phyloP scores from a whole-genome alignment of 1,140 invertebrate species.

The Bombus soroeensis region DNA sequence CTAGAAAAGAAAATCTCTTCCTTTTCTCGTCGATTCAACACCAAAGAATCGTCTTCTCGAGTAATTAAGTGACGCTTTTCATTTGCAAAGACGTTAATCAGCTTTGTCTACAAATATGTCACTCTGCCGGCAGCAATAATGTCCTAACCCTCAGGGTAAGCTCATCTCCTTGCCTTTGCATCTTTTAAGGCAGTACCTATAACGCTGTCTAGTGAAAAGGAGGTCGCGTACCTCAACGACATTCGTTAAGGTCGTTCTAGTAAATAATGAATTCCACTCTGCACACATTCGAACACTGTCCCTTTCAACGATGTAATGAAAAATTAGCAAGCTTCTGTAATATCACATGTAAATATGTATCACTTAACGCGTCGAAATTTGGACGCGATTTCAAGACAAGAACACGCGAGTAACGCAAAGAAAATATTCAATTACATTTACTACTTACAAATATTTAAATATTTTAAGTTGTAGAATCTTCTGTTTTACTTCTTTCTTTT shows the following conservation, averaged over 20 bases:
- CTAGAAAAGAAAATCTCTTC: too few relatives aligned
- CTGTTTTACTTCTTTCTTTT: not conserved
- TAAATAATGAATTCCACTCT: constrained; percentile 55
- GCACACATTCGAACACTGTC: not conserved
- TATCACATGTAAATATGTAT: not conserved
- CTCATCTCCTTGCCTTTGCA: constrained; percentile 58
- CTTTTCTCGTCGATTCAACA: not conserved
- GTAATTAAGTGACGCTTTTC: constrained; percentile 49
- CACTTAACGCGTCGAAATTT: not conserved
- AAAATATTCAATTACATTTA: not conserved
- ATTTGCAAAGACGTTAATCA: constrained; percentile 58
- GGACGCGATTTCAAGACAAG: not conserved
- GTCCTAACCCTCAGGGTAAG: constrained; percentile 26
- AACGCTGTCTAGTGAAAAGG: constrained; percentile 43
- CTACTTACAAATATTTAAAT: too few relatives aligned
- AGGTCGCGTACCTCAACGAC: constrained; percentile 54
- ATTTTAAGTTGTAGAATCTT: not conserved
- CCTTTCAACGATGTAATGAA: constrained; percentile 1
- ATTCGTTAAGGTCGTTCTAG: constrained; percentile 56
- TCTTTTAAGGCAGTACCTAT: constrained; percentile 55
- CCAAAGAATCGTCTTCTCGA: constrained; percentile 11
- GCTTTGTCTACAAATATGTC: constrained; percentile 44
- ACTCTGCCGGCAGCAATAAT: constrained; percentile 43
- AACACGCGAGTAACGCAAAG: too few relatives aligned
- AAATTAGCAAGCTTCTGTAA: not conserved